phyloP scores from a whole-genome alignment of 1,140 invertebrate genomes.

The Fopius arisanus region DNA sequence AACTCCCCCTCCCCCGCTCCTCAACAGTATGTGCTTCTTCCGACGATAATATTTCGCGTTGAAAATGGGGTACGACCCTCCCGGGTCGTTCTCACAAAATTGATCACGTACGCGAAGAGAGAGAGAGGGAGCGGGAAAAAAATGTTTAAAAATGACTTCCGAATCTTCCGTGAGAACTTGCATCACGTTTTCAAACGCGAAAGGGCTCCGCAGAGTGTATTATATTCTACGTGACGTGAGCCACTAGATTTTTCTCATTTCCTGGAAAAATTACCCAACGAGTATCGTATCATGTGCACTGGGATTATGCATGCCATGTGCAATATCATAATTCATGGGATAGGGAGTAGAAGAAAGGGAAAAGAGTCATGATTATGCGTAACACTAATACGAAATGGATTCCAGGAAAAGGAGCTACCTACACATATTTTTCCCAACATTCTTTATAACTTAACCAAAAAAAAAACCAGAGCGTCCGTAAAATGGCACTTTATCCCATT shows the following conservation, averaged over 20 bases:
- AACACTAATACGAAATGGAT: no score
- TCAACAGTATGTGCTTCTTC: conserved; percentile 13
- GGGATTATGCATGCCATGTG: neutral
- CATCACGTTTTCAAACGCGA: neutral
- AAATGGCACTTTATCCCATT: no score
- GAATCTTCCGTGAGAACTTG: neutral
- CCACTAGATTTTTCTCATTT: neutral
- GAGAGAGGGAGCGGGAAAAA: neutral
- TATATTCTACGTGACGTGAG: conserved; percentile 6
- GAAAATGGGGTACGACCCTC: conserved; percentile 13
- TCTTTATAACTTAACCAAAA: no score
- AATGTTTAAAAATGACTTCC: conserved; percentile 13
- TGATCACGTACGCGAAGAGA: conserved; percentile 3
- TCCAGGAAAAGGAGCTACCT: no score
- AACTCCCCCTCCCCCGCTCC: neutral
- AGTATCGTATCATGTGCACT: neutral
- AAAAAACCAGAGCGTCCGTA: no score
- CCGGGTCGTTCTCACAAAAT: neutral
- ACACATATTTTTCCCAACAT: no score
- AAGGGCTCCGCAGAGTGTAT: neutral
- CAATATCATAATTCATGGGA: neutral
- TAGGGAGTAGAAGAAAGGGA: neutral
- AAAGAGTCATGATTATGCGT: neutral
- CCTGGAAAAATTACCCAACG: neutral
- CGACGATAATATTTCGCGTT: conserved; percentile 15